A percentile compares a stretch with the other conserved stretches of the same genome.
Conservation (phyloP, 2,113 vertebrate genomes). For the Ceyx melanurus region DNA sequence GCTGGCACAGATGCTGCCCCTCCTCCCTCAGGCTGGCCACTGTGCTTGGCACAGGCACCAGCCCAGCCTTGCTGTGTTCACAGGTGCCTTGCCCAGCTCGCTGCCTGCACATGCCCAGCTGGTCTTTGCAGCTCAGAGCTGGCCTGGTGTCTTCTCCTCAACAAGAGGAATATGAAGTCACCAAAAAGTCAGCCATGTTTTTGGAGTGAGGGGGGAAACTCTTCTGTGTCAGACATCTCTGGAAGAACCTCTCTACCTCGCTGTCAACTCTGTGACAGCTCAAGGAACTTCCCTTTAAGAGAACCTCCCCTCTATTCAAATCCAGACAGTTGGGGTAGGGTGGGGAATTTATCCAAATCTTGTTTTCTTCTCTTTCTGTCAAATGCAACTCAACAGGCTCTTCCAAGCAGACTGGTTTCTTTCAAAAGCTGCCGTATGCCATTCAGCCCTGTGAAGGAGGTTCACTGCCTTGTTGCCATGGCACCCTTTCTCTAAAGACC, state of each 20-base stretch:
- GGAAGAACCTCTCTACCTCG: background rate
- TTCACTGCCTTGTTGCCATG: constrained; percentile 74
- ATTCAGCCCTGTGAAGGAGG: constrained; percentile 64
- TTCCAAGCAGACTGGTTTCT: constrained; percentile 46
- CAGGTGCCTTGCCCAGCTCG: background rate
- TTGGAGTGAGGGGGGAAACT: background rate
- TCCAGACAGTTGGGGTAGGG: constrained; percentile 19
- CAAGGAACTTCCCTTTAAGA: constrained; percentile 26
- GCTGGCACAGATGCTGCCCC: background rate
- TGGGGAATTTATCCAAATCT: background rate
- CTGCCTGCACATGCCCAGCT: background rate
- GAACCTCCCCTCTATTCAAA: background rate
- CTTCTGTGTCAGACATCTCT: background rate
- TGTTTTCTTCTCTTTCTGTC: constrained; percentile 44
- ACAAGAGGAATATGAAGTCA: background rate
- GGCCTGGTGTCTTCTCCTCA: background rate
- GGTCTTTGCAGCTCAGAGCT: background rate
- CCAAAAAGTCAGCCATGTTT: background rate
- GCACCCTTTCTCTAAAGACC: constrained; percentile 68
- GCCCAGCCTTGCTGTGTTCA: background rate
- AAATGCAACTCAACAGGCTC: constrained; percentile 32
- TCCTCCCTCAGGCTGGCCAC: background rate
- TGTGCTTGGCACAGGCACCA: background rate
- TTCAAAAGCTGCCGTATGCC: constrained; percentile 23
- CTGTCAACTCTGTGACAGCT: constrained; percentile 12